phyloP scores from a whole-genome alignment of 2,113 vertebrate species.

The Amblyopsis rosae region DNA sequence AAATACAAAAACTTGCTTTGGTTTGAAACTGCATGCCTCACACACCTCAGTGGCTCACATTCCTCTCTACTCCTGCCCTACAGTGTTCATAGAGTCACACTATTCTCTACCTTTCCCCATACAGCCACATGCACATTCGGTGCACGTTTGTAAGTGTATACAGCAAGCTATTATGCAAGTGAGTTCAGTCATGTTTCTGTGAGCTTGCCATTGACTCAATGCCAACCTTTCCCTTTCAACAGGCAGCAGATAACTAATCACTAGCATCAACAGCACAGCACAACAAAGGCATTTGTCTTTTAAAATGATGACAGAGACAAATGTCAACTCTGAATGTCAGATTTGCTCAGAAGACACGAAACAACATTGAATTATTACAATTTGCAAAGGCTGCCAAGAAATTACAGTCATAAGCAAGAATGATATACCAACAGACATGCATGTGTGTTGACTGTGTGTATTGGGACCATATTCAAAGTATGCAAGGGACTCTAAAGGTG shows the following conservation, averaged over 20 bases:
- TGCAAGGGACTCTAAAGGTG: constrained; percentile 35
- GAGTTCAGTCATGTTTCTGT: constrained; percentile 31
- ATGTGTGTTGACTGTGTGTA: constrained; percentile 22
- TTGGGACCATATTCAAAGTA: constrained; percentile 34
- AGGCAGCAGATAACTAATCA: constrained; percentile 65
- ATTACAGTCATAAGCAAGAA: constrained; percentile 21
- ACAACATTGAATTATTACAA: constrained; percentile 60
- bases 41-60: too few relatives aligned
- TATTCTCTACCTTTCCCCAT: too few relatives aligned
- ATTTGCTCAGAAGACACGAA: constrained; percentile 66
- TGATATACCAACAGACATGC: background rate
- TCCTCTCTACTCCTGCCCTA: too few relatives aligned
- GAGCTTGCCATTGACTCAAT: constrained; percentile 31
- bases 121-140: background rate
- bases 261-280: constrained; percentile 56
- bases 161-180: constrained; percentile 48
- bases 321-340: constrained; percentile 77
- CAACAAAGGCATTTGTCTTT: constrained; percentile 60
- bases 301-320: constrained; percentile 65
- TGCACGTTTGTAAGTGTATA: background rate
- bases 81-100: too few relatives aligned
- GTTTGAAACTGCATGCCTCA: background rate
- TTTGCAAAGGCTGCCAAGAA: constrained; percentile 44
- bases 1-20: too few relatives aligned
- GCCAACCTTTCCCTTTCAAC: constrained; percentile 60